phyloP scores from a whole-genome alignment of 2,797 vertebrate species.

The Fundulus diaphanus region DNA sequence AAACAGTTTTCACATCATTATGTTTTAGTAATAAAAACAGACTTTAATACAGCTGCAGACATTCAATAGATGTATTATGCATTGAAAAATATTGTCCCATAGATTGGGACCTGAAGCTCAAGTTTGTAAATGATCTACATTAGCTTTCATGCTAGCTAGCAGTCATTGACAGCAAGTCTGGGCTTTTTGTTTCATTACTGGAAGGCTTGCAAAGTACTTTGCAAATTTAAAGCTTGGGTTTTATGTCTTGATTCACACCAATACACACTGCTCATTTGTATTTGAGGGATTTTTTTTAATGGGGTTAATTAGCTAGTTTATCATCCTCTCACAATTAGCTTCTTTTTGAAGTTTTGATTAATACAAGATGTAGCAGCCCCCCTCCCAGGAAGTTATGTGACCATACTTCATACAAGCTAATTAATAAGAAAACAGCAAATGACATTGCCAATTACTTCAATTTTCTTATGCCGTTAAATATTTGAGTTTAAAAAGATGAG shows the following conservation, averaged over 20 bases:
- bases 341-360: background rate
- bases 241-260: background rate
- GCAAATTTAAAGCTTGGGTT: background rate
- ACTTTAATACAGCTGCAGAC: too few relatives aligned
- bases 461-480: constrained; percentile 19
- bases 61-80: background rate
- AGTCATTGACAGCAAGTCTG: background rate
- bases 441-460: background rate
- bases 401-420: background rate
- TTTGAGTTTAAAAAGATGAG: constrained; percentile 8
- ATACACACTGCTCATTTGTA: too few relatives aligned
- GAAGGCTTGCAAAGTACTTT: constrained; percentile 23
- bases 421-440: background rate
- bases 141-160: background rate
- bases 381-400: background rate
- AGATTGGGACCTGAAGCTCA: background rate
- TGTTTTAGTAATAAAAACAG: too few relatives aligned
- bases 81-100: background rate
- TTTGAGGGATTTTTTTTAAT: too few relatives aligned
- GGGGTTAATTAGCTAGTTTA: too few relatives aligned
- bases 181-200: background rate
- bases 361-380: too few relatives aligned
- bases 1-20: too few relatives aligned
- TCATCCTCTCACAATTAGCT: too few relatives aligned
- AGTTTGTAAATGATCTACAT: background rate